Evolutionary conservation across 2,113 vertebrate species (phyloP).

Genomic region (Sapajus apella): DNA sequence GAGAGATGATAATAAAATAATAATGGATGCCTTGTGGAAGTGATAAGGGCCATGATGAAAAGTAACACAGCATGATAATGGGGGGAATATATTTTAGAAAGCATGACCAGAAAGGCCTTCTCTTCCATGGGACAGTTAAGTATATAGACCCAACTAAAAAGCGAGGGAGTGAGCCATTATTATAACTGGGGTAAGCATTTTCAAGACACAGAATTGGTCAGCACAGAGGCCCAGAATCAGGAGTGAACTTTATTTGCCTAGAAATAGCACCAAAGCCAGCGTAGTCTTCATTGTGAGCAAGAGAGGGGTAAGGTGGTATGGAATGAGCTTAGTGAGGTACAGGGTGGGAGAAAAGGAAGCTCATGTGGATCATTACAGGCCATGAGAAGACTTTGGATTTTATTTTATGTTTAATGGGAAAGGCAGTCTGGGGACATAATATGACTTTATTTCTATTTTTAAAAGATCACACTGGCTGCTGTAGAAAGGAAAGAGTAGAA

Average conservation of each 20-base stretch:
- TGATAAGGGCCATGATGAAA: neutral
- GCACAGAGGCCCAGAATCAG: neutral
- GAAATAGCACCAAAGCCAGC: neutral
- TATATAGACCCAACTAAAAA: neutral
- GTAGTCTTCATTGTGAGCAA: neutral
- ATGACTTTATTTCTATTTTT: neutral
- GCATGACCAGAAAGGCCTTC: neutral
- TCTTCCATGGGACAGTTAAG: neutral
- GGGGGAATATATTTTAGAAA: neutral
- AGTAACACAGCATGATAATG: neutral
- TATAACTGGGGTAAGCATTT: neutral
- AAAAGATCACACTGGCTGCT: neutral
- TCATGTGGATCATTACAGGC: neutral
- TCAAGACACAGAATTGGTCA: neutral
- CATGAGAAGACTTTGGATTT: neutral
- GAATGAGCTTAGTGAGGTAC: neutral
- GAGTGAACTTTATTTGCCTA: too few relatives aligned
- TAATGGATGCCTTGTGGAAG: neutral
- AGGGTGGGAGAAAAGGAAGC: neutral
- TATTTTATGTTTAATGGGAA: neutral
- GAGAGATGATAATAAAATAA: neutral
- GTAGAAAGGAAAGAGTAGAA: neutral
- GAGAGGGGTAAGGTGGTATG: too few relatives aligned
- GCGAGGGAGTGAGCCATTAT: too few relatives aligned
- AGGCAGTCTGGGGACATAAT: neutral